Percentiles rank a stretch among this genome's conserved stretches.
Evolutionary conservation across 2,113 vertebrate genomes (phyloP).

Genomic region (Actinemys pallida): DNA sequence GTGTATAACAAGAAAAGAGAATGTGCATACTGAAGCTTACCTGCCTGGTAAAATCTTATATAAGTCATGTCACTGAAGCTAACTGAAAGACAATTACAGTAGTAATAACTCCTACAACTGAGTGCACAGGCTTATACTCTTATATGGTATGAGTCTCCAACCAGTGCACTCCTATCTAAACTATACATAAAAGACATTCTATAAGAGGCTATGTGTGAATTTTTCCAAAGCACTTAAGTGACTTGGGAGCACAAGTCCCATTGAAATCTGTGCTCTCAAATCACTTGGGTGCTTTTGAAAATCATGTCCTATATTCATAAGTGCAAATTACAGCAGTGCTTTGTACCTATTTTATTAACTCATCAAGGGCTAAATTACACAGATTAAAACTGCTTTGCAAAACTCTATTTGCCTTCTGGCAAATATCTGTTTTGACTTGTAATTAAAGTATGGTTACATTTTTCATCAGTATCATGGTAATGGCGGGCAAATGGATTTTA

Average conservation of each 20-base stretch:
- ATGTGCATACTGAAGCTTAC: accelerated
- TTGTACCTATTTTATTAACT: not conserved
- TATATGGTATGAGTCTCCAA: not conserved
- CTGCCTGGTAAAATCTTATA: not conserved
- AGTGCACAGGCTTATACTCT: not conserved
- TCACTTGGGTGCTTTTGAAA: not conserved
- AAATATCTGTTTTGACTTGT: not conserved
- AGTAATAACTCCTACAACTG: not conserved
- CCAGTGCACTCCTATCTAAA: not conserved
- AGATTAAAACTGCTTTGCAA: not conserved
- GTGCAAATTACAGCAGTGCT: not conserved
- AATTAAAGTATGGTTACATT: not conserved
- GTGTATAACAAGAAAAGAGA: not conserved
- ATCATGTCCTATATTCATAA: not conserved
- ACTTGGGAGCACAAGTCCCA: not conserved
- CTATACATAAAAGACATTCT: not conserved
- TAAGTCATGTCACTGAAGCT: not conserved
- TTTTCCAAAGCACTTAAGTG: not conserved
- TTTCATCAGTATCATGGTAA: not conserved
- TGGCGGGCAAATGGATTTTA: not conserved
- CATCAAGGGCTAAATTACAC: not conserved
- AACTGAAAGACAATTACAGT: not conserved
- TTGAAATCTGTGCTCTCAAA: not conserved
- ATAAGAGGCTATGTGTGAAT: not conserved
- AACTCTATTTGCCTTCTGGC: not conserved